phyloP scores from a whole-genome alignment of 2,113 vertebrate genomes.

The Oncorhynchus masou region DNA sequence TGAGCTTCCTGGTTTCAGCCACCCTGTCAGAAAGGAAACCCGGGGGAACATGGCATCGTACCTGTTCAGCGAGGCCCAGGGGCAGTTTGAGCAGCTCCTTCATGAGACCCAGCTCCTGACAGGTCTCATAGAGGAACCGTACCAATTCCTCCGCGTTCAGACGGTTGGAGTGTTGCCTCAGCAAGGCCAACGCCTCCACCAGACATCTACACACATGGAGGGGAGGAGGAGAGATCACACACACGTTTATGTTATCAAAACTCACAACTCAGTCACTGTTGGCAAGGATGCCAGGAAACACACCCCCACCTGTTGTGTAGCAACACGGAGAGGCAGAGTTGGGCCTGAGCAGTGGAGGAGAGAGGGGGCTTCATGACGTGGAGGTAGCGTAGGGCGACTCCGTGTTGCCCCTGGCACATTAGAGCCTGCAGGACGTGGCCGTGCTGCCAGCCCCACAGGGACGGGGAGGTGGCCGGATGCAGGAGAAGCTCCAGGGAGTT shows the following conservation, averaged over 20 bases:
- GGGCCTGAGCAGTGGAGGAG: slow-evolving; percentile 76
- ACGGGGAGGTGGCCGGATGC: slow-evolving; percentile 84
- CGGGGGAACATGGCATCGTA: slow-evolving; percentile 36
- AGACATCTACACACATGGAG: slow-evolving; percentile 73
- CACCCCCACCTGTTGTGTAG: slow-evolving; percentile 83
- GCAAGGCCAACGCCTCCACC: slow-evolving; percentile 86
- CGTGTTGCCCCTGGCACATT: slow-evolving; percentile 87
- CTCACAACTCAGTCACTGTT: background rate
- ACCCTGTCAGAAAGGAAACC: too few relatives aligned
- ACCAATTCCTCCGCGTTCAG: slow-evolving; percentile 81
- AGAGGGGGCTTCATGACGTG: slow-evolving; percentile 82
- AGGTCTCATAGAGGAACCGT: slow-evolving; percentile 82
- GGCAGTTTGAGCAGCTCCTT: slow-evolving; percentile 91
- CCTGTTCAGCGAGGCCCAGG: slow-evolving; percentile 84
- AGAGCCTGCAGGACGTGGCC: slow-evolving; percentile 83
- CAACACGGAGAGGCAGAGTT: slow-evolving; percentile 85
- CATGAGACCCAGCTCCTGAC: slow-evolving; percentile 88
- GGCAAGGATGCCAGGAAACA: too few relatives aligned
- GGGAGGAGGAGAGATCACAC: background rate
- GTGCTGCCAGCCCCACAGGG: slow-evolving; percentile 85
- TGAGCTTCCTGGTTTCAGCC: too few relatives aligned
- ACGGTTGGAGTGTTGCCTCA: slow-evolving; percentile 80
- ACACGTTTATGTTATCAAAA: background rate
- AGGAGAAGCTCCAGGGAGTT: slow-evolving; percentile 86
- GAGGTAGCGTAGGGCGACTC: slow-evolving; percentile 84